These are phyloP conservation scores for Amniataba percoides DNA, from an alignment of 2,797 vertebrate species.

Conservation along the genomic window DNA sequence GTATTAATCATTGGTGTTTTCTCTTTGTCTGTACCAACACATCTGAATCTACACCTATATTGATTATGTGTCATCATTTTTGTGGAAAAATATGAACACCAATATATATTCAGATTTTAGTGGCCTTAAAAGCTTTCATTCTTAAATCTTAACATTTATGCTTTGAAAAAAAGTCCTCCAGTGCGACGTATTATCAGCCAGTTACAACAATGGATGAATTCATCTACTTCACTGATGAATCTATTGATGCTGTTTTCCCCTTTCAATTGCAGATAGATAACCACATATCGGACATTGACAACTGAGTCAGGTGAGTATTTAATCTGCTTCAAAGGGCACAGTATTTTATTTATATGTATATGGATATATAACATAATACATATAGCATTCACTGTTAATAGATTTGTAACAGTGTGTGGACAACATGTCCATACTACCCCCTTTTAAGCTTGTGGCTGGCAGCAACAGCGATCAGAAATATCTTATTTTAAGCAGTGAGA, in stretches of 20 bases:
- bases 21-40: not conserved
- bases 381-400: not conserved
- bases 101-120: not conserved
- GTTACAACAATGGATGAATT: not conserved
- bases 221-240: not conserved
- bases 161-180: not conserved
- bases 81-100: not conserved
- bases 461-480: not conserved
- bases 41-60: not conserved
- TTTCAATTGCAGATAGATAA: conserved; percentile 82
- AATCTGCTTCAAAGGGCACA: not conserved
- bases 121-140: not conserved
- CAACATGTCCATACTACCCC: not conserved
- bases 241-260: conserved; percentile 6
- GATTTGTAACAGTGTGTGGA: not conserved
- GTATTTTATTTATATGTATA: not conserved
- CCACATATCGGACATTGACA: conserved; percentile 86
- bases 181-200: not conserved
- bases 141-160: not conserved
- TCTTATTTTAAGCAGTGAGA: conserved; percentile 21
- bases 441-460: conserved; percentile 3
- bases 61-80: not conserved
- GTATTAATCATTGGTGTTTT: not conserved
- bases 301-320: conserved; percentile 82
- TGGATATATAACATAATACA: too few species aligned